Evolutionary conservation across 37 sponge, comb jelly and placozoan species (phyloP).

Genomic region (Hexactinellida sp.): DNA sequence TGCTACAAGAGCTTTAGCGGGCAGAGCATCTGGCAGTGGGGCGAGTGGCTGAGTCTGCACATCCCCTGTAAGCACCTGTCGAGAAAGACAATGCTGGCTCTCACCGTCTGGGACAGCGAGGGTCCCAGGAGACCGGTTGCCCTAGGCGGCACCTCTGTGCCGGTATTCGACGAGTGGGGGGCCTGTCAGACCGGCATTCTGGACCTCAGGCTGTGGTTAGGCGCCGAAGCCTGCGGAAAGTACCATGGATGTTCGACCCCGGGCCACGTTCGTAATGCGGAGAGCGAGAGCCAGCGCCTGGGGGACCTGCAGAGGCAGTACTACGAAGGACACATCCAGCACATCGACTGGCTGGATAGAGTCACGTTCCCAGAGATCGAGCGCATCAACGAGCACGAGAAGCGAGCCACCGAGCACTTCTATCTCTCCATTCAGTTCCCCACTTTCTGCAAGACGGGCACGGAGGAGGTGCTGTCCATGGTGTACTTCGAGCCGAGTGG

Average conservation of each 20-base stretch:
- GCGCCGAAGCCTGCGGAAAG: constrained; percentile 28
- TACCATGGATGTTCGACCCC: constrained; percentile 30
- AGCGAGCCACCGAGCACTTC: constrained; percentile 50
- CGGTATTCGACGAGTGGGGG: constrained; percentile 65
- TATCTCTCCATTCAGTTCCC: constrained; percentile 80
- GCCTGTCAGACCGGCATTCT: constrained; percentile 42
- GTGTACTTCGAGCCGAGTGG: background rate
- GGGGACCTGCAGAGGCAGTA: constrained; percentile 62
- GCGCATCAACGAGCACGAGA: constrained; percentile 79
- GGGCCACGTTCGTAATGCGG: constrained; percentile 23
- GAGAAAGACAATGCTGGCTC: constrained; percentile 41
- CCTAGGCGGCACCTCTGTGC: constrained; percentile 62
- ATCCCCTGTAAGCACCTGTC: constrained; percentile 75
- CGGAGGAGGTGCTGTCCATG: background rate
- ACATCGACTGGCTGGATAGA: constrained; percentile 92
- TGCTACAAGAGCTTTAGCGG: constrained; percentile 83
- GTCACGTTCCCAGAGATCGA: constrained; percentile 84
- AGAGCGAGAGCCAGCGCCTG: background rate
- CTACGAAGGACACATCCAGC: constrained; percentile 66
- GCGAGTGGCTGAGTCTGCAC: constrained; percentile 72
- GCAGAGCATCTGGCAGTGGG: constrained; percentile 83
- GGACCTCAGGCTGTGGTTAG: constrained; percentile 72
- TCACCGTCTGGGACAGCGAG: constrained; percentile 52
- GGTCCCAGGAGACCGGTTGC: constrained; percentile 34
- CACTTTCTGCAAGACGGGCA: constrained; percentile 24